Percentiles rank a stretch among this genome's conserved stretches.
Conservation (phyloP, 2,797 vertebrate species). For the Micromesistius poutassou region DNA sequence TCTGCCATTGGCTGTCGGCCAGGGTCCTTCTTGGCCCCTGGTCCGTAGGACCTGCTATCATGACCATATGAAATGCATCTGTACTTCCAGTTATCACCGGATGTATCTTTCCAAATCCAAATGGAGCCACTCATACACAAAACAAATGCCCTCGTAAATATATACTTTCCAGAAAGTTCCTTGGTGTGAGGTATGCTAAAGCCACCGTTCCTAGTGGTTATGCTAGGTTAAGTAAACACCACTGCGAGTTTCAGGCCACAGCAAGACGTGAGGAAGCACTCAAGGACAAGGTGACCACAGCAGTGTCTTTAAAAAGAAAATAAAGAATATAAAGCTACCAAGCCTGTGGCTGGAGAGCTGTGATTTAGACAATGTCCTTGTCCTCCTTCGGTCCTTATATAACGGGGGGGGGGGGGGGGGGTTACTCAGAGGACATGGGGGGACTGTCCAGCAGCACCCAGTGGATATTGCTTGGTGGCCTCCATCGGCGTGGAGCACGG, state of each 20-base stretch:
- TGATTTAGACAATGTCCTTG: slow-evolving; percentile 16
- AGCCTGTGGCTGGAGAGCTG: slow-evolving; percentile 36
- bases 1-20: no score
- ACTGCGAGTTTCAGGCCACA: neutral
- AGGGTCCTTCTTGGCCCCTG: no score
- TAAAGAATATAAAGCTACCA: slow-evolving; percentile 43
- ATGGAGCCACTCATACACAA: no score
- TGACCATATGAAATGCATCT: no score
- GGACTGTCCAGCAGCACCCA: slow-evolving; percentile 25
- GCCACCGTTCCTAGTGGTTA: neutral
- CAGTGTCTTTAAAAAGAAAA: neutral
- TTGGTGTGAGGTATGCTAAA: neutral
- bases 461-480: slow-evolving; percentile 34
- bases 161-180: neutral
- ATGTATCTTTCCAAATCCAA: no score
- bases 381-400: slow-evolving; percentile 48
- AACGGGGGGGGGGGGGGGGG: slow-evolving; percentile 38
- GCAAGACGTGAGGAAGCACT: neutral
- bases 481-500: slow-evolving; percentile 15
- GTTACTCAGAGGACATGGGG: slow-evolving; percentile 43
- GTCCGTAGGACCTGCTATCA: no score
- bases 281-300: neutral
- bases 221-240: neutral
- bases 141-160: neutral
- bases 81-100: no score